Evolutionary conservation across 37 sponge, comb jelly and placozoan genomes (phyloP).

Genomic region (Cliona cf. orientalis): DNA sequence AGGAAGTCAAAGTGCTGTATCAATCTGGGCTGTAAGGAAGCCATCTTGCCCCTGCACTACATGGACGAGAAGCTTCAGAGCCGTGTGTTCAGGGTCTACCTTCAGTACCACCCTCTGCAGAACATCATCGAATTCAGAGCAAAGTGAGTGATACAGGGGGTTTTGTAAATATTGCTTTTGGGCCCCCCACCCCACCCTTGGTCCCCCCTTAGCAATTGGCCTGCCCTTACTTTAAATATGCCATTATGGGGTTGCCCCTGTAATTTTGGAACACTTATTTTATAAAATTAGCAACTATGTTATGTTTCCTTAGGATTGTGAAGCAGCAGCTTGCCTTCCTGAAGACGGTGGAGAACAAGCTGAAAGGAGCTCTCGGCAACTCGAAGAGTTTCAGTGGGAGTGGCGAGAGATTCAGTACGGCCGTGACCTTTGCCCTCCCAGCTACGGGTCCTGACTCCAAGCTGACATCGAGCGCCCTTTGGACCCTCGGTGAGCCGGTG

Average conservation of each 20-base stretch:
- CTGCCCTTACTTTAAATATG: too few relatives aligned
- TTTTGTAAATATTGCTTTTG: too few relatives aligned
- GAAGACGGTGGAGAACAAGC: conserved; percentile 27
- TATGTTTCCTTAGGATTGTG: background rate
- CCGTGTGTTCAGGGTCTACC: background rate
- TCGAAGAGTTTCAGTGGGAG: background rate
- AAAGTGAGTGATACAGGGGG: conserved; percentile 30
- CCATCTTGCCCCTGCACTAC: conserved; percentile 44
- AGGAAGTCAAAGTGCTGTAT: conserved; percentile 15
- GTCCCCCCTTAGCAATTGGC: too few relatives aligned
- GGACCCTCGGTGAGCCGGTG: conserved; percentile 6
- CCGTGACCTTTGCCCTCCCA: conserved; percentile 32
- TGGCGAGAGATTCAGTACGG: background rate
- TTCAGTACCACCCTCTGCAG: conserved; percentile 54
- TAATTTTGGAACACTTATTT: too few relatives aligned
- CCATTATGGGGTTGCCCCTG: too few relatives aligned
- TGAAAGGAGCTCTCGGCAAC: conserved; percentile 13
- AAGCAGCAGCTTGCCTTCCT: conserved; percentile 14
- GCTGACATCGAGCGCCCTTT: background rate
- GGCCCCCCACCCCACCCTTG: too few relatives aligned
- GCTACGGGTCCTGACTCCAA: background rate
- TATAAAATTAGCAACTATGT: background rate
- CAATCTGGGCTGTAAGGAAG: conserved; percentile 45
- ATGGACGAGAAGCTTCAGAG: background rate
- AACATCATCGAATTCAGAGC: conserved; percentile 66